Conservation (phyloP, 1,140 invertebrate genomes). For the Eufriesea mexicana region DNA sequence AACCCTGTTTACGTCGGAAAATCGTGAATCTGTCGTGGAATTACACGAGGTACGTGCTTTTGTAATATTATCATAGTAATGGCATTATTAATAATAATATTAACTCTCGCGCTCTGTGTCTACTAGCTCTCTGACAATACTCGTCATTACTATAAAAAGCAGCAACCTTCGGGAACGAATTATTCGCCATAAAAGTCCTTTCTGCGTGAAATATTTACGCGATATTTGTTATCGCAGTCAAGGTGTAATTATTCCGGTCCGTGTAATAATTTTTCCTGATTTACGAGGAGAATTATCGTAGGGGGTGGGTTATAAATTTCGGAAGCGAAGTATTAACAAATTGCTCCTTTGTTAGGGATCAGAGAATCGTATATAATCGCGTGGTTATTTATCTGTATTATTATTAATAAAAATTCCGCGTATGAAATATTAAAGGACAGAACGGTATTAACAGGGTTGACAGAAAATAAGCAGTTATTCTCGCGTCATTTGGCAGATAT, state of each 20-base stretch:
- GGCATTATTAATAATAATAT: no score
- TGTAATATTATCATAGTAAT: no score
- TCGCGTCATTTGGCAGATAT: background rate
- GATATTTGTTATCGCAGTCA: background rate
- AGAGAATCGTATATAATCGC: background rate
- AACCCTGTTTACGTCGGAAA: no score
- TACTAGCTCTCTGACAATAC: no score
- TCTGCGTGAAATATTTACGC: background rate
- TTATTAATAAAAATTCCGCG: background rate
- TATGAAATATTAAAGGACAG: background rate
- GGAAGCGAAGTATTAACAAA: background rate
- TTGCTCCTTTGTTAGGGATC: background rate
- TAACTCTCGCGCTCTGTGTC: no score
- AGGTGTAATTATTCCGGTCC: background rate
- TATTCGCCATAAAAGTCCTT: background rate
- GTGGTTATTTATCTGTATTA: background rate
- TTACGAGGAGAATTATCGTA: background rate
- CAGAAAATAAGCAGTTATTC: background rate
- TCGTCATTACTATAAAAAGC: no score
- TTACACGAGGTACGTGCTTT: no score
- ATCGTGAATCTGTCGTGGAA: no score
- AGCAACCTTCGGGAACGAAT: background rate
- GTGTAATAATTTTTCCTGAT: background rate
- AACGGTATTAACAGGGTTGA: background rate
- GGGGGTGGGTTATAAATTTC: background rate